Evolutionary conservation across 2,888 invertebrate genomes (phyloP), one percentile per base, ranked within the genome.

Genomic region (Drosophila kambysellisi): DNA sequence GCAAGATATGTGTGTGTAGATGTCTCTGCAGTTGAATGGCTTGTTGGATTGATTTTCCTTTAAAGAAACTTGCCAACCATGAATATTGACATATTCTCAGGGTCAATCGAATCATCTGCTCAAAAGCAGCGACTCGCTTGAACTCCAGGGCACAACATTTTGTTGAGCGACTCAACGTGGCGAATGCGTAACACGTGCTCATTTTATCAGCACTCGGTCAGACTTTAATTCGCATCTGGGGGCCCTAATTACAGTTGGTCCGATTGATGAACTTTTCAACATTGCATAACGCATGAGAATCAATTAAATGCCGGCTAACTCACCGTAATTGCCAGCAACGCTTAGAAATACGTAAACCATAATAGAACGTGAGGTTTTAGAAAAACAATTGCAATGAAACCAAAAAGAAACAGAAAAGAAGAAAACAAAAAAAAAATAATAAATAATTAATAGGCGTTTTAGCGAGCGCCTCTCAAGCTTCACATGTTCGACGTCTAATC

Each of bases 331-430:
- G 76, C 91, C 92, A 66, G 90, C 87, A 63, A 92, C 92, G 83
- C 92, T 92, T 69, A 93, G 89, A 79, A 91, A 93, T 76, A 93
- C 82, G 82, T 93, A 93, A 91, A 93, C 92, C 93, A 93, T 93
- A 76, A 74, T 82, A 54, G 68, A 63, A 63, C 52, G 52, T 51
- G 46, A 46, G 20, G 48, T 41, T 52, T 37, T 62, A 70, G 65
- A 64, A 70, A 70, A 59, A 56, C 54, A 62, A 71, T 62, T 57
- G 39, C 29, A 70, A 74, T 69, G 62, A 62, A 63, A 69, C 43
- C 64, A 76, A 53, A 74, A 73, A 64, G 56, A 58, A 58, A 76
- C 3, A 53, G 74, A 74, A 67, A 61, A 57, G 56, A 77, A 1
- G 11, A 58, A 79, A 77, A 41, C 9, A 41, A 66, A 76, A 66